Evolutionary conservation across 2,797 vertebrate species (phyloP).

Genomic region (Dryobates pubescens): DNA sequence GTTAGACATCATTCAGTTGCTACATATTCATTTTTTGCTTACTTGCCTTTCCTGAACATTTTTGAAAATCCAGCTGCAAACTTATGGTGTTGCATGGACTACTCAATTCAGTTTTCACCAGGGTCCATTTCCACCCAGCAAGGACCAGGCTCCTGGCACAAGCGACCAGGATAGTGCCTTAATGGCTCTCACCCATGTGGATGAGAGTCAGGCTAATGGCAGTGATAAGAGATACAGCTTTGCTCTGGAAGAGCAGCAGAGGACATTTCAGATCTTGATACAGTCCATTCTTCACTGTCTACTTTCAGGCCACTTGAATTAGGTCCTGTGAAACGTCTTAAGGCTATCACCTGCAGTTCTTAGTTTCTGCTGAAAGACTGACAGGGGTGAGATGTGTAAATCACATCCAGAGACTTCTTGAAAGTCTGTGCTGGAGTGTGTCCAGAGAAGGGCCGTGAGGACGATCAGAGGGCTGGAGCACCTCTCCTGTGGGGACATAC

Average conservation of each 20-base stretch:
- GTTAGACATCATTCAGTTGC: background rate
- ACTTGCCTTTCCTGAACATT: background rate
- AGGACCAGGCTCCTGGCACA: fast-evolving
- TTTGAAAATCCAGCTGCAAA: background rate
- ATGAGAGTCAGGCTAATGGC: background rate
- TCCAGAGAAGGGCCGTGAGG: too few species aligned
- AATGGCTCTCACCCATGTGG: background rate
- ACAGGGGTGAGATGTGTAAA: background rate
- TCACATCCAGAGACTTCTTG: background rate
- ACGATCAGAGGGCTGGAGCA: too few species aligned
- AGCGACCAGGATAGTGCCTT: background rate
- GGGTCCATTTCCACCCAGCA: background rate
- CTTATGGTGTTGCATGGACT: background rate
- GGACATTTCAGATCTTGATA: background rate
- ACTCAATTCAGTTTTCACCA: background rate
- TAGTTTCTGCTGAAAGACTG: background rate
- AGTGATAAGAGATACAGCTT: background rate
- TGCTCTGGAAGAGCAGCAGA: fast-evolving
- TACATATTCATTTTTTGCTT: background rate
- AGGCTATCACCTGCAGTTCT: background rate
- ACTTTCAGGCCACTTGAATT: background rate
- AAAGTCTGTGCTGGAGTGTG: background rate
- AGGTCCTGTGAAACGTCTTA: background rate
- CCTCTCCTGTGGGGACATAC: too few species aligned
- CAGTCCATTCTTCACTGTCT: background rate